Base-by-base conservation (phyloP, 2,888 invertebrate species). In the Agelastica alni region DNA sequence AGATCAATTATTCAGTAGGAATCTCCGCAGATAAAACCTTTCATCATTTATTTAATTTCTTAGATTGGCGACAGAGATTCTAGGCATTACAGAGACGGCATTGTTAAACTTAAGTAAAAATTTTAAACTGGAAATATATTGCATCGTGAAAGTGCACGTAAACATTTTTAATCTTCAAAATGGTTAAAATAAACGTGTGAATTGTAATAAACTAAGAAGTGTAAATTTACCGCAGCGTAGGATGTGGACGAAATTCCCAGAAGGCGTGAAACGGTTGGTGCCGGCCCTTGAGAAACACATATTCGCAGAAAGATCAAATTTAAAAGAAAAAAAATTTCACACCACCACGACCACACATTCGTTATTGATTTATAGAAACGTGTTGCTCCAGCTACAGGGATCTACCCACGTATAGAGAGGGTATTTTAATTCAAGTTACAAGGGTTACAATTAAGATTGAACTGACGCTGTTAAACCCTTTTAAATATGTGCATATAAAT, bases 21-120 rank as follows among this genome's bases (percentile, higher is more conserved):
- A 12, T 32, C 32, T 45, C 18, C 16, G 13, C 17, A 32, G 32
- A 45, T 45, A 45, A 45, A 31, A 45, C 6, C 45, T 17, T 45
- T 9, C 32, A 45, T 45, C 31, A 45, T 45, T 45, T 45, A 45
- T 45, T 18, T 32, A 4, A 18, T 32, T 45, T n/a, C 18, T 16
- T 17, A n/a, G 18, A 18, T 4, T 14, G 32, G 20, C 45, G 31
- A 45, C 30, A 16, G 10, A 44, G 6, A 20, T 18, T 13, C 13
- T 2, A 20, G 14, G 12, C 9, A 43, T n/a, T n/a, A n/a, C 14
- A 43, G 17, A 13, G 10, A 5, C 32, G 32, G 32, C 10, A 10
- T 32, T 4, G 28, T 28, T 7, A 28, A 28, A 7, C n/a, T 28
- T n/a, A 28, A 3, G 2, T n/a, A n/a, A n/a, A n/a, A n/a, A n/a